These are phyloP conservation scores for Sarcophaga variegata DNA, from an alignment of 2,888 invertebrate genomes.

Conservation along the genomic window DNA sequence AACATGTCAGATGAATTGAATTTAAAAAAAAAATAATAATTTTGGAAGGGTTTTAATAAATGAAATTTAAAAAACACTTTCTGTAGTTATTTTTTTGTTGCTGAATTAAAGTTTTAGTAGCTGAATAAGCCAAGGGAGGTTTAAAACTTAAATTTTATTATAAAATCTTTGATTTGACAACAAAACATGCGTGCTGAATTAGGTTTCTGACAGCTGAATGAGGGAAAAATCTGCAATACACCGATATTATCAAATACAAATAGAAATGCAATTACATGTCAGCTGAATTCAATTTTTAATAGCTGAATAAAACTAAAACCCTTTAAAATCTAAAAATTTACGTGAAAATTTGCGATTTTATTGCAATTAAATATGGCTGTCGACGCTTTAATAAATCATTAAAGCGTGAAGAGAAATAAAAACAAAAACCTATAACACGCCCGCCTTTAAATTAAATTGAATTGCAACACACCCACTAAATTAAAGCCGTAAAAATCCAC, in stretches of 20 bases:
- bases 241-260: too few relatives aligned
- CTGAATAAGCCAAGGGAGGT: too few relatives aligned
- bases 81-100: background rate
- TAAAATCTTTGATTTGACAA: too few relatives aligned
- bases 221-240: too few relatives aligned
- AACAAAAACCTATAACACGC: conserved; percentile 9
- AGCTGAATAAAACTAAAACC: background rate
- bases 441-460: conserved; percentile 31
- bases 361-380: background rate
- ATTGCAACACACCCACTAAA: conserved; percentile 54
- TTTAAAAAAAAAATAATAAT: background rate
- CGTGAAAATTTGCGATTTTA: background rate
- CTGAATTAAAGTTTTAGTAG: background rate
- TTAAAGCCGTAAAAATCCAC: conserved; percentile 9
- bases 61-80: too few relatives aligned
- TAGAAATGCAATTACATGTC: background rate
- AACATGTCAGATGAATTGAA: conserved; percentile 2
- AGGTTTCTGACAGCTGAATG: too few relatives aligned
- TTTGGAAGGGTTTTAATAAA: too few relatives aligned
- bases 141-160: too few relatives aligned
- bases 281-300: background rate
- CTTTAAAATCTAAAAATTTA: too few relatives aligned
- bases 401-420: conserved; percentile 45
- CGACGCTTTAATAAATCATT: conserved; percentile 45
- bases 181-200: too few relatives aligned